These are phyloP conservation scores for Sebastes steindachneri DNA, from an alignment of 2,797 vertebrate genomes.

Conservation along the genomic window DNA sequence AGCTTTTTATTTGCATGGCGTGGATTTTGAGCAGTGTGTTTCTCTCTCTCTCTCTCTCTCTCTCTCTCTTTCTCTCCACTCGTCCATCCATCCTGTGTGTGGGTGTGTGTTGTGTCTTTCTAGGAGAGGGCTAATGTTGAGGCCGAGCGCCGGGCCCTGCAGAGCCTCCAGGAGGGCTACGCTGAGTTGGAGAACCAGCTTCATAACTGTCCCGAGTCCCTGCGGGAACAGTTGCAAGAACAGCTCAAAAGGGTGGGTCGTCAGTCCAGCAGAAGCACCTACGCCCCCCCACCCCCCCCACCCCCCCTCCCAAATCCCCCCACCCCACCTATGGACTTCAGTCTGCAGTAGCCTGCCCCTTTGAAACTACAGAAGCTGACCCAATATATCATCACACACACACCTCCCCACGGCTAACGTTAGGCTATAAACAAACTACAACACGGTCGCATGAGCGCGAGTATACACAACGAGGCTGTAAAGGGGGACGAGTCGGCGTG, in stretches of 20 bases:
- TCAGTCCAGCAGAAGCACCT: conserved; percentile 39
- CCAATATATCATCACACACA: conserved; percentile 12
- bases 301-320: background rate
- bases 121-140: conserved; percentile 97
- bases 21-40: conserved; percentile 76
- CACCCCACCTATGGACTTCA: conserved; percentile 7
- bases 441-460: no score
- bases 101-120: conserved; percentile 79
- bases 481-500: no score
- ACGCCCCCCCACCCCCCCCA: background rate
- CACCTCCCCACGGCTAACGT: background rate
- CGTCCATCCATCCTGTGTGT: conserved; percentile 63
- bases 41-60: conserved; percentile 44
- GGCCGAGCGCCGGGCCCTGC: conserved; percentile 91
- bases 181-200: conserved; percentile 96
- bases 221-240: conserved; percentile 95
- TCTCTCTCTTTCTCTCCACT: conserved; percentile 35
- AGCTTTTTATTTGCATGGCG: conserved; percentile 77
- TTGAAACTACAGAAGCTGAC: background rate
- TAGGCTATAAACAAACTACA: no score
- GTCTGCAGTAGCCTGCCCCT: background rate
- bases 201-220: conserved; percentile 96
- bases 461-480: no score
- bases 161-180: conserved; percentile 91
- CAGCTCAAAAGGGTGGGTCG: conserved; percentile 97